Base-by-base conservation (phyloP, 1,140 invertebrate species). In the Brachionus sp. region DNA sequence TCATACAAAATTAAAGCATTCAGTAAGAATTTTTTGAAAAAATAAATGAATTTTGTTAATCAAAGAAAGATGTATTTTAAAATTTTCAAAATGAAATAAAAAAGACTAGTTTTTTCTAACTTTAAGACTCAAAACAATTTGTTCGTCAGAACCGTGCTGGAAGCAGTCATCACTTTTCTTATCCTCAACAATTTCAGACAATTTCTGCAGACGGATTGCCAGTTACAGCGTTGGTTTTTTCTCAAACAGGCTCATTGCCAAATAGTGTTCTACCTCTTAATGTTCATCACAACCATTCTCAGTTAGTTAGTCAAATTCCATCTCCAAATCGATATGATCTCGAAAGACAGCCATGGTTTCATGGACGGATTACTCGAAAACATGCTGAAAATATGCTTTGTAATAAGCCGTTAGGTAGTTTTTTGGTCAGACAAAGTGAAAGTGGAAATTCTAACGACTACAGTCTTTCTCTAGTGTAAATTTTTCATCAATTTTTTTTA, bases 401-500 rank as follows among this genome's bases (percentile, higher is more conserved):
- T 25, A 62, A 50, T 44, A 53, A 46, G 13, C 64, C 64, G 5
- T 25, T 50, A 6, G 82, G 82, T 46, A 83, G 82, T 75, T 83
- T 83, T 83, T n/a, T 83, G 23, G 82, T 83, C 12, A 62, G 82
- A 25, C 82, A 73, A 77, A 73, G 66, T 62, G 80, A 82, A 53
- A 82, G 80, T 35, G 80, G 80, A 29, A 82, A 82, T 53, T 66
- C 57, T n/a, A 82, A 82, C 53, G 80, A 82, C 35, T 82, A 82
- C 39, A 66, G 57, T 50, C 62, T 82, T 50, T 82, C 80, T 16
- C 23, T 82, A 25, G 37, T 66, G 80, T 82, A 68, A 82, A 10
- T 12, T 50, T 42, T 62, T 10, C 42, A 6, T 35, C 3, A 46
- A 39, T 12, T 46, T 16, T 19, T 83, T 83, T 62, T 19, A 39